These are phyloP conservation scores for Oscheius sp. DNA, from an alignment of 1,140 invertebrate species.

Conservation along the genomic window DNA sequence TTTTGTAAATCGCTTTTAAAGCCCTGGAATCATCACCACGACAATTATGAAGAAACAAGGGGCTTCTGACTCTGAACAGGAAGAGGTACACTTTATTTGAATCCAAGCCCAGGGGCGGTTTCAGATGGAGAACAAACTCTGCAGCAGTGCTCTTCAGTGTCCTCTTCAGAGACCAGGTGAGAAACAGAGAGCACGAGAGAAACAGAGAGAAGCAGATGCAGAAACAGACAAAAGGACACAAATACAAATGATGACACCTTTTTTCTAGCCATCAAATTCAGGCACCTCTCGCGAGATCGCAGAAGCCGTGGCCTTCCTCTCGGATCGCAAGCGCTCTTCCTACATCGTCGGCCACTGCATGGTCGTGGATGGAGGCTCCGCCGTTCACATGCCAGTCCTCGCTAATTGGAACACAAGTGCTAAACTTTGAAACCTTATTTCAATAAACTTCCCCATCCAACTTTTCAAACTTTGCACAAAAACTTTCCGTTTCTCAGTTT, in stretches of 20 bases:
- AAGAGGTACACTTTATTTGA: conserved; percentile 1
- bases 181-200: too few relatives aligned
- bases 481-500: too few relatives aligned
- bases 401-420: neutral
- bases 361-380: conserved; percentile 17
- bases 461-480: too few relatives aligned
- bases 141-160: neutral
- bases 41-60: conserved; percentile 7
- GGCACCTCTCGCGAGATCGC: neutral
- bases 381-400: neutral
- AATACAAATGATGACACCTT: neutral
- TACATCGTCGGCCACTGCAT: conserved; percentile 27
- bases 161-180: neutral
- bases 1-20: neutral
- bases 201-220: neutral
- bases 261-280: too few relatives aligned
- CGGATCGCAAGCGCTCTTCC: conserved; percentile 9
- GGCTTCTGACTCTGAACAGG: neutral
- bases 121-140: neutral
- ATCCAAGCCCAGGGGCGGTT: neutral
- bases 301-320: conserved; percentile 15
- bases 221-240: neutral
- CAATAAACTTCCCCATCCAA: too few relatives aligned
- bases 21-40: conserved; percentile 4
- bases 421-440: too few relatives aligned